A percentile compares a stretch with the other conserved stretches of the same genome.
These are phyloP conservation scores for Lordiphosa fenestrarum DNA, from an alignment of 2,888 invertebrate genomes.

Conservation along the genomic window DNA sequence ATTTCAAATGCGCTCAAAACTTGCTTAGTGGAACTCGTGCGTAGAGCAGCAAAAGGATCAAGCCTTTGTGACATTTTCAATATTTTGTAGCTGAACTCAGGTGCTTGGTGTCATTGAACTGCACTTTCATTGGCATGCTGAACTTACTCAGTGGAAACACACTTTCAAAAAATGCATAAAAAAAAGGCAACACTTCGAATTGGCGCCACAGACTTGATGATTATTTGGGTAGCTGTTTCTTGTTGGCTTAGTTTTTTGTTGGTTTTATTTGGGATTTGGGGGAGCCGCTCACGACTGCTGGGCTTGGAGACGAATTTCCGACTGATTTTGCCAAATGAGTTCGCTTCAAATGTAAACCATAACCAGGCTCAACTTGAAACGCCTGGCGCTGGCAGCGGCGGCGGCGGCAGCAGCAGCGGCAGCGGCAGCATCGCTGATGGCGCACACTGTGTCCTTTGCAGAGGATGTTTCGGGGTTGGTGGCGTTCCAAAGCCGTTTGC, in stretches of 20 bases:
- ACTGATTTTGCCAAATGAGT: constrained; percentile 75
- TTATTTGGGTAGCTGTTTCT: not conserved
- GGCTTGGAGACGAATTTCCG: constrained; percentile 74
- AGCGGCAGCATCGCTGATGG: constrained; percentile 30
- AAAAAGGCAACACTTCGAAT: not conserved
- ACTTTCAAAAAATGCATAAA: constrained; percentile 10
- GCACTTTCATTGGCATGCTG: constrained; percentile 3
- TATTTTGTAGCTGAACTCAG: not conserved
- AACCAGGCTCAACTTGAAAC: constrained; percentile 61
- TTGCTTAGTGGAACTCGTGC: constrained; percentile 63
- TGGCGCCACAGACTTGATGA: not conserved
- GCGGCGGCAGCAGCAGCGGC: constrained; percentile 13
- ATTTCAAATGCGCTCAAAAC: constrained; percentile 59
- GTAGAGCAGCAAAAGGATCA: constrained; percentile 38
- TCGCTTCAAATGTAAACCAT: constrained; percentile 68
- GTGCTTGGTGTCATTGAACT: not conserved
- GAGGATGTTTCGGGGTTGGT: constrained; percentile 31
- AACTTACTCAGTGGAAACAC: not conserved
- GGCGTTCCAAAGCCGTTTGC: constrained; percentile 4
- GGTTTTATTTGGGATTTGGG: constrained; percentile 1
- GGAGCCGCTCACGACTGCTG: constrained; percentile 61
- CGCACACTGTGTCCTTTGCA: constrained; percentile 60
- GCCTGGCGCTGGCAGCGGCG: constrained; percentile 41
- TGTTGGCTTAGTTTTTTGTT: constrained; percentile 1
- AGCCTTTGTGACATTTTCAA: not conserved